Evolutionary conservation across 2,888 invertebrate genomes (phyloP).

Genomic region (Melangyna quadrimaculata): DNA sequence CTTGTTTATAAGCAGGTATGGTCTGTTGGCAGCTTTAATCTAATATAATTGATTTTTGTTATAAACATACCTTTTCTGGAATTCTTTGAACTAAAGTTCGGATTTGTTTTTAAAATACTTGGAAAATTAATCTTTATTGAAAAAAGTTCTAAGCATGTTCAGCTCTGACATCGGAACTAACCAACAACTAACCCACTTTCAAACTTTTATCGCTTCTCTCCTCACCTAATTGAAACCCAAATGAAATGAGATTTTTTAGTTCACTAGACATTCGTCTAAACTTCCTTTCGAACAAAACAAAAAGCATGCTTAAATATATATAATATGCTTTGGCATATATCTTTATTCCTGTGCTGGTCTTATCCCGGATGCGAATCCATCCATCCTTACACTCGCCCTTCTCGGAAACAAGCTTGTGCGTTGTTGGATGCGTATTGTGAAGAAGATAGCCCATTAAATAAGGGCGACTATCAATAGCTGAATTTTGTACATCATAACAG

Average conservation of each 20-base stretch:
- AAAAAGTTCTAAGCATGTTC: background rate
- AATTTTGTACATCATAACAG: background rate
- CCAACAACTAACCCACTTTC: background rate
- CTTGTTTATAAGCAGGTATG: no score
- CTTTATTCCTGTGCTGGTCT: background rate
- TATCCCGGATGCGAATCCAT: constrained; percentile 44
- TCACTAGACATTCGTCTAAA: constrained; percentile 33
- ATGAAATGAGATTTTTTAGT: constrained; percentile 39
- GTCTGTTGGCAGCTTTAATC: no score
- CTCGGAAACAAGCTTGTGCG: background rate
- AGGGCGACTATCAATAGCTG: constrained; percentile 29
- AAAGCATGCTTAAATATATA: background rate
- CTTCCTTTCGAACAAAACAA: constrained; percentile 46
- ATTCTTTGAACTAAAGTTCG: no score
- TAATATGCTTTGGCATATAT: background rate
- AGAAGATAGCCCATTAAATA: constrained; percentile 17
- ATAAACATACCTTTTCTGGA: no score
- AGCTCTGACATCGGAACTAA: background rate
- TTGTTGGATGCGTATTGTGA: constrained; percentile 14
- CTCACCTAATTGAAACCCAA: constrained; percentile 5
- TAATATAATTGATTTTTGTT: no score
- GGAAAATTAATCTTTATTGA: background rate
- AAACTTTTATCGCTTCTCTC: background rate
- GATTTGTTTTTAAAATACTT: background rate
- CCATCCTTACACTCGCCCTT: constrained; percentile 8